A percentile compares a stretch with the other conserved stretches of the same genome.
These are phyloP conservation scores for Eulithis prunata DNA, from an alignment of 2,888 invertebrate species.

Conservation along the genomic window DNA sequence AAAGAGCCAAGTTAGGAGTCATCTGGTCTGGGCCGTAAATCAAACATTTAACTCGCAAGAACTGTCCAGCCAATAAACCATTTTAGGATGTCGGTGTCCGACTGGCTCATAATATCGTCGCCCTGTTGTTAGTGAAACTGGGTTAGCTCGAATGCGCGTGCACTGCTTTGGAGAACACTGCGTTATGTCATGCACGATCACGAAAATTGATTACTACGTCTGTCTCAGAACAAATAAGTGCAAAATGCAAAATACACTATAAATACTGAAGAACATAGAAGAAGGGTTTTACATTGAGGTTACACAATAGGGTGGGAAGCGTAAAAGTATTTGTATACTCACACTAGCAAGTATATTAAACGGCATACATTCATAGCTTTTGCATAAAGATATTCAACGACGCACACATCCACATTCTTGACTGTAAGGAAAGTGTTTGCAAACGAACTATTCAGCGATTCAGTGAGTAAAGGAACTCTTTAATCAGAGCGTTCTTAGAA, in stretches of 20 bases:
- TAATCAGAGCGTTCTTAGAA: slow-evolving; percentile 10
- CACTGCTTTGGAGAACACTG: slow-evolving; percentile 35
- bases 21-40: slow-evolving; percentile 64
- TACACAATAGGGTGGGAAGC: not conserved
- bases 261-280: not conserved
- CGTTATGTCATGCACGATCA: slow-evolving; percentile 31
- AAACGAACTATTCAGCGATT: slow-evolving; percentile 21
- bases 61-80: slow-evolving; percentile 70
- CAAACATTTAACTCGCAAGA: slow-evolving; percentile 68
- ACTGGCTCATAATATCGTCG: slow-evolving; percentile 55
- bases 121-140: slow-evolving; percentile 42
- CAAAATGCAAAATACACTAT: not conserved
- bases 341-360: slow-evolving; percentile 1
- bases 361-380: not conserved
- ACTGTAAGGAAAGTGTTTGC: slow-evolving; percentile 15
- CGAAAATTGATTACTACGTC: slow-evolving; percentile 24
- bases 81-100: slow-evolving; percentile 57
- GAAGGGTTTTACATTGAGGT: not conserved
- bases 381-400: not conserved
- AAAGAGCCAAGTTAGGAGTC: slow-evolving; percentile 47
- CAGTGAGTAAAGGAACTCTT: slow-evolving; percentile 7
- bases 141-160: slow-evolving; percentile 43
- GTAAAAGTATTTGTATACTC: not conserved
- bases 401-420: not conserved
- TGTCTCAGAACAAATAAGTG: slow-evolving; percentile 10